Conservation (phyloP, 1,140 invertebrate species). For the Cepaea nemoralis region DNA sequence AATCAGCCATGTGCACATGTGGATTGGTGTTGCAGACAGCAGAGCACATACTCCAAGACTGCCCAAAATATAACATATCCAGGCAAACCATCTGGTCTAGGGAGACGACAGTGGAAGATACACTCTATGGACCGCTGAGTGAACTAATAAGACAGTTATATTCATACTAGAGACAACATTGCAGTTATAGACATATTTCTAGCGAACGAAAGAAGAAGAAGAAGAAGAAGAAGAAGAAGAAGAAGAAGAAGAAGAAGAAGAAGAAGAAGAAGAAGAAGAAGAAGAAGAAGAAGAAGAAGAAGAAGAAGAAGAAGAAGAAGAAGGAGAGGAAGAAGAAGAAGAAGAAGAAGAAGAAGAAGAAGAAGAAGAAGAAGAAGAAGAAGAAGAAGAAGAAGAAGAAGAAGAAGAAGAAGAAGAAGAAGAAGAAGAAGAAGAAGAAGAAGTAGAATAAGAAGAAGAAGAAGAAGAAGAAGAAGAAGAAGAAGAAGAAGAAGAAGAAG, state of each 20-base stretch:
- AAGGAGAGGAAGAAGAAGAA: not conserved
- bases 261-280: not conserved
- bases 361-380: not conserved
- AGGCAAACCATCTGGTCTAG: too few relatives aligned
- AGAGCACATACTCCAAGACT: too few relatives aligned
- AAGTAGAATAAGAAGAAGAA: too few relatives aligned
- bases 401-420: not conserved
- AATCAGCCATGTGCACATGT: too few relatives aligned
- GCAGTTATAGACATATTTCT: too few relatives aligned
- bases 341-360: not conserved
- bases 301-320: not conserved
- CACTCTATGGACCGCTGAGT: too few relatives aligned
- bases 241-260: not conserved
- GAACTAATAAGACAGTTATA: too few relatives aligned
- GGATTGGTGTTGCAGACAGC: too few relatives aligned
- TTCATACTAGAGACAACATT: too few relatives aligned
- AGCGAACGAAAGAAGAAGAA: too few relatives aligned
- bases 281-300: not conserved
- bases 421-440: not conserved
- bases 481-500: not conserved
- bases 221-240: not conserved
- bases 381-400: conserved; percentile 3
- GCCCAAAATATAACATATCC: too few relatives aligned
- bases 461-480: too few relatives aligned
- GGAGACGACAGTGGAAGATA: not conserved